A percentile compares a stretch with the other conserved stretches of the same genome.
phyloP scores from a whole-genome alignment of 2,113 vertebrate species.

The Boulengeromyrus knoepffleri region DNA sequence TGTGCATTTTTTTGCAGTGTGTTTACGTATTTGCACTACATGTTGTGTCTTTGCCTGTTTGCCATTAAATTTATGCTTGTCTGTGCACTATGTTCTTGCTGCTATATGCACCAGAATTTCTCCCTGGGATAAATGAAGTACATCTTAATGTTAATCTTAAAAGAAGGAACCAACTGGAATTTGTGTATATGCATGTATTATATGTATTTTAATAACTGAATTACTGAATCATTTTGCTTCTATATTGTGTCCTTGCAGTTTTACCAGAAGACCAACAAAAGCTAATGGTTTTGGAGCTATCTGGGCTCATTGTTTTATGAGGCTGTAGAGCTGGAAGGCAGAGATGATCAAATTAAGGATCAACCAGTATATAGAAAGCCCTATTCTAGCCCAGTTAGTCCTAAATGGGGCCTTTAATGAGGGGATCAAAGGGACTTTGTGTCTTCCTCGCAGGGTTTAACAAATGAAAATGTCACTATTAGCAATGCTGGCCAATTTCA shows the following conservation, averaged over 20 bases:
- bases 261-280: neutral
- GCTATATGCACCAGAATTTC: neutral
- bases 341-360: slow-evolving; percentile 8
- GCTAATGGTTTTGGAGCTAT: neutral
- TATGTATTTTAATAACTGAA: neutral
- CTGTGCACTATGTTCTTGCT: neutral
- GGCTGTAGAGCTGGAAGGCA: neutral
- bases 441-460: slow-evolving; percentile 11
- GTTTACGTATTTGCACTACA: too few species aligned
- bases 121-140: neutral
- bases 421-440: neutral
- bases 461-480: neutral
- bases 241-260: neutral
- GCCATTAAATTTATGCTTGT: neutral
- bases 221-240: neutral
- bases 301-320: neutral
- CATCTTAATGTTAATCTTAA: neutral
- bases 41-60: too few species aligned
- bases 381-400: slow-evolving; percentile 2
- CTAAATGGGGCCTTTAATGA: slow-evolving; percentile 18
- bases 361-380: neutral
- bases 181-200: neutral
- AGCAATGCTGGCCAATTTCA: neutral
- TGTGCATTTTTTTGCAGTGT: too few species aligned
- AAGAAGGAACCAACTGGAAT: neutral